These are phyloP conservation scores for Ginglymostoma cirratum DNA, from an alignment of 2,113 vertebrate species.

Conservation along the genomic window DNA sequence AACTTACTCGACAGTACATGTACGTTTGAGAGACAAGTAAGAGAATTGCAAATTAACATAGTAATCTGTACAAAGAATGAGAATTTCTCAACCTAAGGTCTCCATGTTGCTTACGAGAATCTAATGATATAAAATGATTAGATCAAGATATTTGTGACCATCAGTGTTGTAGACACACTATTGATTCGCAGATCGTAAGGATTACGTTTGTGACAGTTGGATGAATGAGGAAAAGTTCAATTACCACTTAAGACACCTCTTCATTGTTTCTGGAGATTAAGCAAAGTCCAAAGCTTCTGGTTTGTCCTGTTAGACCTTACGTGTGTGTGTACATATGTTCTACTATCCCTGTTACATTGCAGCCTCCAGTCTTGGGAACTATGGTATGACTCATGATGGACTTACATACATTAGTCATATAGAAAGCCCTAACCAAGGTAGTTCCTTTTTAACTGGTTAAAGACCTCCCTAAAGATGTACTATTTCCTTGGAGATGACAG, in stretches of 20 bases:
- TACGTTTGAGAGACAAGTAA: background rate
- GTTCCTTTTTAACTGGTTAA: too few relatives aligned
- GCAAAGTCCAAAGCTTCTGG: background rate
- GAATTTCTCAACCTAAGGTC: background rate
- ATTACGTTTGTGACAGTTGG: background rate
- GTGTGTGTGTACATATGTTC: background rate
- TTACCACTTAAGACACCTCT: background rate
- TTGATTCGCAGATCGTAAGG: too few relatives aligned
- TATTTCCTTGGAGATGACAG: background rate
- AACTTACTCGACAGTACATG: too few relatives aligned
- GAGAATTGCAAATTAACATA: background rate
- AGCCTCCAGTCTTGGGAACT: background rate
- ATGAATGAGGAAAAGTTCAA: background rate
- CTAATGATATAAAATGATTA: background rate
- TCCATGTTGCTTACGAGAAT: background rate
- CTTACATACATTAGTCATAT: background rate
- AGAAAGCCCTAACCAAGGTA: background rate
- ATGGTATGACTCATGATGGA: background rate
- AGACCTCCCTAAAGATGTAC: background rate
- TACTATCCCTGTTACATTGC: background rate
- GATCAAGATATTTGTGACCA: background rate
- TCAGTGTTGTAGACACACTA: background rate
- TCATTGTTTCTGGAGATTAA: background rate
- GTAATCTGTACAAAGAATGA: background rate
- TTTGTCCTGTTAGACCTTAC: too few relatives aligned